Evolutionary conservation across 2,113 vertebrate species (phyloP).

Genomic region (Anolis carolinensis): DNA sequence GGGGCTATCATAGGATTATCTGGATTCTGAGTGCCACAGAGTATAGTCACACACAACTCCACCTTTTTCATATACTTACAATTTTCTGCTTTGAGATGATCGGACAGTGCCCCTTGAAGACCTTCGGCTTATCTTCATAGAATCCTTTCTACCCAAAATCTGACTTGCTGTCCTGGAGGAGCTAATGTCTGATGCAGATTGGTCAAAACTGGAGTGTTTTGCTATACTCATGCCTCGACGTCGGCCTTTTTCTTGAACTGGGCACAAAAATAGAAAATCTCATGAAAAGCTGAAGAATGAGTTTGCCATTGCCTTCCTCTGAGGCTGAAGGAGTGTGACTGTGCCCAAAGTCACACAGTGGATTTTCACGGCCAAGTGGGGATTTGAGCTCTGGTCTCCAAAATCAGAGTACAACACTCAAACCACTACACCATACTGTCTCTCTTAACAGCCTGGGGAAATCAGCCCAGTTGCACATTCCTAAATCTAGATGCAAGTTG

Average conservation of each 20-base stretch:
- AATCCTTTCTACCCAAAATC: constrained; percentile 25
- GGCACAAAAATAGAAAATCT: neutral
- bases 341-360: too few species aligned
- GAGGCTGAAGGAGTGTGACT: too few species aligned
- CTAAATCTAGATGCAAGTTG: neutral
- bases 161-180: constrained; percentile 6
- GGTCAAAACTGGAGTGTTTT: constrained; percentile 4
- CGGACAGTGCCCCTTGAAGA: constrained; percentile 39
- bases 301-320: too few species aligned
- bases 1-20: neutral
- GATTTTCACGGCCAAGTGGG: too few species aligned
- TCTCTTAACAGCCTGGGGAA: neutral
- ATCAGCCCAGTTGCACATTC: neutral
- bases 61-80: constrained; percentile 55
- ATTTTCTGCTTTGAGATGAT: constrained; percentile 24
- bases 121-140: neutral
- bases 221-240: accelerated
- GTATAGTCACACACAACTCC: neutral
- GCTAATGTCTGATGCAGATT: neutral
- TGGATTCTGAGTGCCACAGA: neutral
- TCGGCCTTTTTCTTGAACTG: constrained; percentile 17
- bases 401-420: too few species aligned
- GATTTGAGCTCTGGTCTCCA: too few species aligned
- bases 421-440: too few species aligned
- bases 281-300: neutral